Evolutionary conservation across 1,140 invertebrate species (phyloP).

Genomic region (Frieseomelitta varia): DNA sequence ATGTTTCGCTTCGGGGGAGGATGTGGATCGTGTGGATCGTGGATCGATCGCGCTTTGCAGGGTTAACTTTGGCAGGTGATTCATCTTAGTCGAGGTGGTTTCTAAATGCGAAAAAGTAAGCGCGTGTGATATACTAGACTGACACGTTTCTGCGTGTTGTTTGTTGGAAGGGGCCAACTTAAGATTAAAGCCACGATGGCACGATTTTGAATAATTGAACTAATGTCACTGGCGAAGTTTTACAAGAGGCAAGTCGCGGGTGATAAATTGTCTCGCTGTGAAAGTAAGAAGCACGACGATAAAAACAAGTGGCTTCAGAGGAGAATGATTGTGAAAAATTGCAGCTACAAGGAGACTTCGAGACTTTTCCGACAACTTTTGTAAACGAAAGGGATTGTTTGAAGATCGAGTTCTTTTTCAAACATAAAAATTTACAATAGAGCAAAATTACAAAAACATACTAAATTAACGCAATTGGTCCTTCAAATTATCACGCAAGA

Average conservation of each 20-base stretch:
- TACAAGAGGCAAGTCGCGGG: not conserved
- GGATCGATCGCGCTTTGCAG: not conserved
- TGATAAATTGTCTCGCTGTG: not conserved
- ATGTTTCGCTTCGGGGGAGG: not conserved
- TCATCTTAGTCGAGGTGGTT: not conserved
- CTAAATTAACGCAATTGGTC: not conserved
- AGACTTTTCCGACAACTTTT: not conserved
- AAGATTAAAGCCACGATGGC: not conserved
- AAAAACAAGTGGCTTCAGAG: not conserved
- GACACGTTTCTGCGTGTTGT: not conserved
- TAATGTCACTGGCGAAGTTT: not conserved
- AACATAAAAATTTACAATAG: not conserved
- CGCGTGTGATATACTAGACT: no score
- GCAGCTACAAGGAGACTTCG: not conserved
- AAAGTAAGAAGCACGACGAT: not conserved
- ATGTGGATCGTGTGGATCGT: not conserved
- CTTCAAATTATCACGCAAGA: not conserved
- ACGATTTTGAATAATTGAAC: not conserved
- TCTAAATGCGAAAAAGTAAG: not conserved
- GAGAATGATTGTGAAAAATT: not conserved
- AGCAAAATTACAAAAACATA: no score
- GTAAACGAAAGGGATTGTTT: not conserved
- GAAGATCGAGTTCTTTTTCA: not conserved
- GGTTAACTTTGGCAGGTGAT: slow-evolving; percentile 3
- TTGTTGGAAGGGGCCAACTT: not conserved